phyloP scores from a whole-genome alignment of 1,140 invertebrate species.

The Drosophila rhopaloa region DNA sequence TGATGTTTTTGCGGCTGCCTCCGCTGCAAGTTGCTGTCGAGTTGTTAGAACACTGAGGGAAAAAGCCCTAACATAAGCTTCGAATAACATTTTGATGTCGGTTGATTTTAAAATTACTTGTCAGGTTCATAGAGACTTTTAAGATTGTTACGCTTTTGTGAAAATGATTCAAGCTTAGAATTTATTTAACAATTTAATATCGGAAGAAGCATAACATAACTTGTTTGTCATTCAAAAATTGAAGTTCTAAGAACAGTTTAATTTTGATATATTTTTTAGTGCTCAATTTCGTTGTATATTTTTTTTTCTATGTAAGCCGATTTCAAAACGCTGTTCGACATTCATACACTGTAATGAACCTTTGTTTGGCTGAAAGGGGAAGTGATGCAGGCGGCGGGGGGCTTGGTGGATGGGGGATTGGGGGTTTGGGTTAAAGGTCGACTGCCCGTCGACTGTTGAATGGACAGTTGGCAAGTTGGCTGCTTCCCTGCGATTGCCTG shows the following conservation, averaged over 20 bases:
- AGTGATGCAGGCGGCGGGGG: slow-evolving; percentile 2
- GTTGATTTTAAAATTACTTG: not conserved
- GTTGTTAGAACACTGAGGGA: slow-evolving; percentile 1
- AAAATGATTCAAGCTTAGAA: too few relatives aligned
- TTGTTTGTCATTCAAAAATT: too few relatives aligned
- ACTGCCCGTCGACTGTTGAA: slow-evolving; percentile 29
- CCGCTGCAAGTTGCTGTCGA: slow-evolving; percentile 17
- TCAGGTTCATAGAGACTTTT: too few relatives aligned
- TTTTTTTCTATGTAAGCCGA: slow-evolving; percentile 4
- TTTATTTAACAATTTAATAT: too few relatives aligned
- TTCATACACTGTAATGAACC: slow-evolving; percentile 42
- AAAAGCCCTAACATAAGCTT: not conserved
- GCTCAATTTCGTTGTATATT: too few relatives aligned
- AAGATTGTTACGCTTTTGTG: too few relatives aligned
- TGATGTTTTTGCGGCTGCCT: slow-evolving; percentile 8
- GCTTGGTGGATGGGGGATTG: not conserved
- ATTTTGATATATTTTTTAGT: too few relatives aligned
- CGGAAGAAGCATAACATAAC: too few relatives aligned
- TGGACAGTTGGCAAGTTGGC: slow-evolving; percentile 54
- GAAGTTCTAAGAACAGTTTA: too few relatives aligned
- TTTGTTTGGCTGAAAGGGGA: slow-evolving; percentile 13
- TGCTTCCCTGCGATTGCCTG: slow-evolving; percentile 46
- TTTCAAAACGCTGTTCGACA: slow-evolving; percentile 28
- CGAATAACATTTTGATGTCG: not conserved
- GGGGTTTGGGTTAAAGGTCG: not conserved